A percentile compares a stretch with the other conserved stretches of the same genome.
Conservation (phyloP, 2,113 vertebrate species). For the Gopherus evgoodei region DNA sequence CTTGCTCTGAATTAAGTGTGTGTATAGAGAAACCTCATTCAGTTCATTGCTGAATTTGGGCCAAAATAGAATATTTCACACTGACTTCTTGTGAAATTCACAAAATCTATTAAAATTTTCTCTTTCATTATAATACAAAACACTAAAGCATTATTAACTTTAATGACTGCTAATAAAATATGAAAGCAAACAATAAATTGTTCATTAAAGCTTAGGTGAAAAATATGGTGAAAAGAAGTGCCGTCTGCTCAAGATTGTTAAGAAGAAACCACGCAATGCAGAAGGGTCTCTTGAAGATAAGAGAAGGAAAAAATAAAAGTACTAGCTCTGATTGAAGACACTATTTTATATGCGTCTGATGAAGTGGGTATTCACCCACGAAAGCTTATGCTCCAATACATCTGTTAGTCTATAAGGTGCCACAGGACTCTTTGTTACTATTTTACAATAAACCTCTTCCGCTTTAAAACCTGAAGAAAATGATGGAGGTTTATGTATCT, state of each 20-base stretch:
- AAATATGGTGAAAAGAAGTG: background rate
- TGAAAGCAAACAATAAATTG: background rate
- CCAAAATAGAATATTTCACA: background rate
- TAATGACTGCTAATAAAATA: background rate
- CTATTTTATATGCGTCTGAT: background rate
- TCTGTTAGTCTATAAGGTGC: too few relatives aligned
- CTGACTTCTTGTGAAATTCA: background rate
- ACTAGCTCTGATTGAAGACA: background rate
- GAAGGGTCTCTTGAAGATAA: background rate
- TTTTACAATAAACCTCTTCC: conserved; percentile 12
- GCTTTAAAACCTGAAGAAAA: conserved; percentile 25
- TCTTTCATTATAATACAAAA: background rate
- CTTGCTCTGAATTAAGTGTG: background rate
- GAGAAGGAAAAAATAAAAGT: background rate
- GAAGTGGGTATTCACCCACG: too few relatives aligned
- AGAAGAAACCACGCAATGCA: background rate
- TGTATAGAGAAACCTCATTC: background rate
- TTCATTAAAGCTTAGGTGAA: background rate
- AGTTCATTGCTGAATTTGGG: background rate
- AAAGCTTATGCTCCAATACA: too few relatives aligned
- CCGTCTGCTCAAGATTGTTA: background rate
- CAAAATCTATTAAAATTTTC: background rate
- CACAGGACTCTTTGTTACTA: too few relatives aligned
- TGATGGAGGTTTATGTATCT: background rate
- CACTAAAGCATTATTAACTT: background rate